Base-by-base conservation (phyloP, 1,140 invertebrate genomes). In the Oedothorax gibbosus region DNA sequence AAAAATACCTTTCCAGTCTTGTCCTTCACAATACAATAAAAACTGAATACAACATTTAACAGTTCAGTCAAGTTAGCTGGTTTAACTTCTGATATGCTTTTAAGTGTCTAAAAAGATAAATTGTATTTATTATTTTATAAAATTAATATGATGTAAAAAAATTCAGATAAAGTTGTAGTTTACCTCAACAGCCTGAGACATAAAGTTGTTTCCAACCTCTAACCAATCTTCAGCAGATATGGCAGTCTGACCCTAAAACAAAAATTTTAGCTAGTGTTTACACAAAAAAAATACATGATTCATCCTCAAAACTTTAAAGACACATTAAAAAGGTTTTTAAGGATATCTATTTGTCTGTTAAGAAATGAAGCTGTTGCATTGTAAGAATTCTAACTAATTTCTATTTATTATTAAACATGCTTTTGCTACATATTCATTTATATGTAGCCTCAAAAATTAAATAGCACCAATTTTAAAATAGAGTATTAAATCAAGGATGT, bases 21-120 rank as follows among this genome's bases (percentile, higher is more conserved):
- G 20, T 79, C 77, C 56, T 68, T 54, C 50, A 68, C 18, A 15
- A 68, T 66, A n/a, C 10, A 54, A 56, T 68, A n/a, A 15, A 10
- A 7, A 18, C 50, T 21, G 35, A 20, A 54, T 54, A 79, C n/a
- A 10, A 79, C 65, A 54, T 79, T 35, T n/a, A 79, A 54, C 0
- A 79, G 53, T n/a, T 79, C 77, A 21, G 64, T 79, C 0, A 79
- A 14, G 56, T 68, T 56, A 54, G 56, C 51, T 54, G 77, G 64
- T 56, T 79, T 79, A 15, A 68, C 7, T 49, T 20, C 20, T 66
- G n/a, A 12, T 21, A 21, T 53, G 10, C 6, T 54, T 79, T 79
- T 79, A 18, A 79, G 65, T 54, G 15, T 9, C 77, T 79, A 62
- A 18, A 77, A 79, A 15, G 12, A n/a, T 0, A 77, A 54, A 51